phyloP scores from a whole-genome alignment of 2,113 vertebrate genomes.

The Serinus canaria region DNA sequence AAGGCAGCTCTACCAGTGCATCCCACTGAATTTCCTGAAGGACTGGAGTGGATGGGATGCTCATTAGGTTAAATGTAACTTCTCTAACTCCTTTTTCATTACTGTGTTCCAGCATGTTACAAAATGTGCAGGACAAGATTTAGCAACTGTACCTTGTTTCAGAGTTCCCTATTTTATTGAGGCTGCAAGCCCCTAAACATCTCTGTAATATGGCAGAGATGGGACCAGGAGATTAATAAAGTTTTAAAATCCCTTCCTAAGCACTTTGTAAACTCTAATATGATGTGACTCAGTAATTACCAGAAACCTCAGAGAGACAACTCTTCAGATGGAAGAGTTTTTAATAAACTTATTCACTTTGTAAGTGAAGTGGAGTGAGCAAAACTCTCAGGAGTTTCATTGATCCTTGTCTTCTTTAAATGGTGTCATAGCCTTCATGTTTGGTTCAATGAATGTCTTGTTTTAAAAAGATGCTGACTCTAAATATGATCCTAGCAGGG shows the following conservation, averaged over 20 bases:
- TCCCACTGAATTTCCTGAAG: not conserved
- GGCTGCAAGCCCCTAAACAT: not conserved
- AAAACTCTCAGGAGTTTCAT: not conserved
- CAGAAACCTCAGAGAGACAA: not conserved
- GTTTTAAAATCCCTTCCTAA: slow-evolving; percentile 28
- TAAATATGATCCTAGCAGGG: not conserved
- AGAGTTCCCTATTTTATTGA: not conserved
- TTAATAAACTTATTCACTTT: slow-evolving; percentile 34
- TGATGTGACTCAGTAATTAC: slow-evolving; percentile 6
- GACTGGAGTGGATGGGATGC: not conserved
- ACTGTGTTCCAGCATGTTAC: not conserved
- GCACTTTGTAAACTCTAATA: slow-evolving; percentile 12
- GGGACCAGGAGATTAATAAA: slow-evolving; percentile 10
- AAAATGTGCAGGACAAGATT: not conserved
- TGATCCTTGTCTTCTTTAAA: not conserved
- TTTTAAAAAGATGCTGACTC: not conserved
- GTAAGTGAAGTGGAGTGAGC: not conserved
- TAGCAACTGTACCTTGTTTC: not conserved
- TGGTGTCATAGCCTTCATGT: not conserved
- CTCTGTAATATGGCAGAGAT: not conserved
- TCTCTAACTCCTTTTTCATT: not conserved
- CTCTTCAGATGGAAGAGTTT: not conserved
- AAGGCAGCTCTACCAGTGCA: not conserved
- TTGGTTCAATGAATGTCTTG: not conserved
- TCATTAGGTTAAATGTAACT: not conserved